phyloP scores from a whole-genome alignment of 1,140 invertebrate genomes.

The Chelonus insularis region DNA sequence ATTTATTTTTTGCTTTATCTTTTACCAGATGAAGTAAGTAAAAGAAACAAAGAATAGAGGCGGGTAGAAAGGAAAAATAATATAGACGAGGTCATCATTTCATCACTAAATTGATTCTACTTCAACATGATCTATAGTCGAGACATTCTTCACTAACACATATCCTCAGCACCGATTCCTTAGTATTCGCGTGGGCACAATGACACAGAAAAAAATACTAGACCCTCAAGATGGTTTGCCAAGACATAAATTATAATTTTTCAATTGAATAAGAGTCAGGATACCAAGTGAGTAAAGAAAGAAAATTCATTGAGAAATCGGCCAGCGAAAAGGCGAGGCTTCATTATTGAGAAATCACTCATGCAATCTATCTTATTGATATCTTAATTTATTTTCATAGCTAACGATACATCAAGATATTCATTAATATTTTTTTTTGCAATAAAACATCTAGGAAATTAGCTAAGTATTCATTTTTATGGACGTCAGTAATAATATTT shows the following conservation, averaged over 20 bases:
- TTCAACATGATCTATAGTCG: constrained; percentile 5
- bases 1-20: neutral
- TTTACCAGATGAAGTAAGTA: neutral
- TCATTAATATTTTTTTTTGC: no score
- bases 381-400: no score
- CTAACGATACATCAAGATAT: no score
- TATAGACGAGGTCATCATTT: constrained; percentile 5
- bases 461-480: no score
- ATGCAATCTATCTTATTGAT: no score
- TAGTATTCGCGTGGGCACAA: constrained; percentile 16
- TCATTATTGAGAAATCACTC: neutral
- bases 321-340: neutral
- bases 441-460: no score
- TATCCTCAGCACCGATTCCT: neutral
- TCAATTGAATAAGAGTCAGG: constrained; percentile 18
- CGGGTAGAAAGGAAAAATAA: neutral
- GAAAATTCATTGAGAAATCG: constrained; percentile 19
- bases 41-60: neutral
- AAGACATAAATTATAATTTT: constrained; percentile 32
- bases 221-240: neutral
- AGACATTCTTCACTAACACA: neutral
- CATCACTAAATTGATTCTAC: constrained; percentile 9
- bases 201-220: neutral
- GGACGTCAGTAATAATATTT: no score
- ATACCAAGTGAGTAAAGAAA: constrained; percentile 15